phyloP scores from a whole-genome alignment of 1,140 invertebrate species.

The Copidosoma floridanum region DNA sequence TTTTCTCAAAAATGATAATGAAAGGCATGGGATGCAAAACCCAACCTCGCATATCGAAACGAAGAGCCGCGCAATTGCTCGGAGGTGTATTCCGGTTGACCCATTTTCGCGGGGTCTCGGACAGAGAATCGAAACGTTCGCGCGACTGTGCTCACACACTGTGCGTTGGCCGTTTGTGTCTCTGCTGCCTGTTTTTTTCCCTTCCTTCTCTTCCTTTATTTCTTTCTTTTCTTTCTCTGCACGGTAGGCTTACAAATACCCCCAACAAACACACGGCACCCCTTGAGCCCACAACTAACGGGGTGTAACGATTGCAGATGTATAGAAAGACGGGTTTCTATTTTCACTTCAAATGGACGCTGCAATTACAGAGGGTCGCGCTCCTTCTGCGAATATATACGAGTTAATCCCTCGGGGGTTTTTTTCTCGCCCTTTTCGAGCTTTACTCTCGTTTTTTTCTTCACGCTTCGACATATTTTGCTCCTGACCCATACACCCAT shows the following conservation, averaged over 20 bases:
- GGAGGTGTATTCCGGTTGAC: slow-evolving; percentile 14
- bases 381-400: too few relatives aligned
- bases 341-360: slow-evolving; percentile 20
- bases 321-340: slow-evolving; percentile 24
- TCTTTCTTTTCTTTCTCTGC: background rate
- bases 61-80: too few relatives aligned
- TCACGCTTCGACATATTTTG: background rate
- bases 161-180: background rate
- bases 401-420: slow-evolving; percentile 5
- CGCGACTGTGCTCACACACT: background rate
- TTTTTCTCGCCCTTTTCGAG: background rate
- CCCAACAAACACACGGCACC: slow-evolving; percentile 9
- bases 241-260: background rate
- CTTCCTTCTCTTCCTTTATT: background rate
- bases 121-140: slow-evolving; percentile 14
- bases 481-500: too few relatives aligned
- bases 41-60: too few relatives aligned
- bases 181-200: slow-evolving; percentile 3
- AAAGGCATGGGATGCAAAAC: too few relatives aligned
- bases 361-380: slow-evolving; percentile 18
- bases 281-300: slow-evolving; percentile 25
- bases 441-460: background rate
- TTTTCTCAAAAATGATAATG: too few relatives aligned
- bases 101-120: slow-evolving; percentile 7
- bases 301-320: slow-evolving; percentile 26